phyloP scores from a whole-genome alignment of 2,888 invertebrate species.

The Loripinus fragilis region DNA sequence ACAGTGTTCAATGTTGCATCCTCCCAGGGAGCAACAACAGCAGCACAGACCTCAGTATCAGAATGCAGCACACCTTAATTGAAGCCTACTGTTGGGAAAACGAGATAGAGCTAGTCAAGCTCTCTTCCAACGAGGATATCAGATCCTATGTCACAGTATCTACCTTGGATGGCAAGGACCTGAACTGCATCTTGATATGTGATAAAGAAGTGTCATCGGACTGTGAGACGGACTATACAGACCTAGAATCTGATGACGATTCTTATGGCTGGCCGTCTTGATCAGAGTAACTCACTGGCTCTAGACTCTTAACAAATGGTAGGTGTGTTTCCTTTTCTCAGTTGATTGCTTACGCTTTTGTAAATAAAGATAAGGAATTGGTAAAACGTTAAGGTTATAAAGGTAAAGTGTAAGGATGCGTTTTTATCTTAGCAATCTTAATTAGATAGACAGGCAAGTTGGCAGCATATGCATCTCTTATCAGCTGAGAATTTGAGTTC shows the following conservation, averaged over 20 bases:
- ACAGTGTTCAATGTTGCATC: slow-evolving; percentile 78
- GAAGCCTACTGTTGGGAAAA: slow-evolving; percentile 82
- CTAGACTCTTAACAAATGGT: too few species aligned
- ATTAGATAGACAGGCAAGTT: too few species aligned
- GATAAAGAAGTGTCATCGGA: not conserved
- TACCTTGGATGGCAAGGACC: not conserved
- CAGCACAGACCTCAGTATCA: slow-evolving; percentile 72
- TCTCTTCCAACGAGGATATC: slow-evolving; percentile 40
- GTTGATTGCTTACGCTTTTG: too few species aligned
- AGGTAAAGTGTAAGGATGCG: too few species aligned
- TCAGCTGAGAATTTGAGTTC: too few species aligned
- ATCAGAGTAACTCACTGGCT: not conserved
- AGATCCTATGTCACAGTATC: not conserved
- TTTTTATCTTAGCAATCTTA: too few species aligned
- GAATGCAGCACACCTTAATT: slow-evolving; percentile 80
- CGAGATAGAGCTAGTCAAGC: slow-evolving; percentile 78
- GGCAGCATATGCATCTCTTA: too few species aligned
- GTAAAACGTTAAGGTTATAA: too few species aligned
- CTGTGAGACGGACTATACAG: not conserved
- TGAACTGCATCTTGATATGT: slow-evolving; percentile 14
- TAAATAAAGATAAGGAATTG: too few species aligned
- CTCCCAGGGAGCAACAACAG: slow-evolving; percentile 68
- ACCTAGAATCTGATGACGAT: not conserved
- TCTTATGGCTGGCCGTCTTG: not conserved
- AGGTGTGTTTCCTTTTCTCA: too few species aligned